Evolutionary conservation across 2,797 vertebrate genomes (phyloP).

Genomic region (Premnoplex brunnescens): DNA sequence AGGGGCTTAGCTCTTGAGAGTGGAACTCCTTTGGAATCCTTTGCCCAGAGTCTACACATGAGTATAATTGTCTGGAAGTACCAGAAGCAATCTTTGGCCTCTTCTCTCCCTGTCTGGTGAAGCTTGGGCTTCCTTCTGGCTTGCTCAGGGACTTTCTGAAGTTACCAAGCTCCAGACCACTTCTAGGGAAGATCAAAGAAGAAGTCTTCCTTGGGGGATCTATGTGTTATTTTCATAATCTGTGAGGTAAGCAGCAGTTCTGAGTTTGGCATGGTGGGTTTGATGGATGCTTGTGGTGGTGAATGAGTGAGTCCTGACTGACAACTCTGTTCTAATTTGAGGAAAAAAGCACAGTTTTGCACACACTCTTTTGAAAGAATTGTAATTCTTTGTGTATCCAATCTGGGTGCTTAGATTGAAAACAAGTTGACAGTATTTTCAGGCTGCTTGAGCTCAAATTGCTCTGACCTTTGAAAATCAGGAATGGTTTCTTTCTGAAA

Average conservation of each 20-base stretch:
- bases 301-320: not conserved
- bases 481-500: not conserved
- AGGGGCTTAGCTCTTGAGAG: not conserved
- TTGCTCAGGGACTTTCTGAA: not conserved
- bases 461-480: not conserved
- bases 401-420: not conserved
- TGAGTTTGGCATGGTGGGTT: not conserved
- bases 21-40: not conserved
- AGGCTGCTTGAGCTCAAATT: not conserved
- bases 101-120: not conserved
- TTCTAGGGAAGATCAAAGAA: not conserved
- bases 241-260: not conserved
- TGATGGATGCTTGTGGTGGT: not conserved
- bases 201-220: not conserved
- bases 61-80: not conserved
- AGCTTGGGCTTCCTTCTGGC: not conserved
- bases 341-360: not conserved
- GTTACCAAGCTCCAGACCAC: not conserved
- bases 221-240: not conserved
- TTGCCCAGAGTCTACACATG: fast-evolving
- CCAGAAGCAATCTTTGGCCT: not conserved
- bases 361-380: not conserved
- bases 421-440: not conserved
- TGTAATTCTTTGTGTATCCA: not conserved
- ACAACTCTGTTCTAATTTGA: not conserved